These are phyloP conservation scores for Drosophila azteca DNA, from an alignment of 1,140 invertebrate species.

Conservation along the genomic window DNA sequence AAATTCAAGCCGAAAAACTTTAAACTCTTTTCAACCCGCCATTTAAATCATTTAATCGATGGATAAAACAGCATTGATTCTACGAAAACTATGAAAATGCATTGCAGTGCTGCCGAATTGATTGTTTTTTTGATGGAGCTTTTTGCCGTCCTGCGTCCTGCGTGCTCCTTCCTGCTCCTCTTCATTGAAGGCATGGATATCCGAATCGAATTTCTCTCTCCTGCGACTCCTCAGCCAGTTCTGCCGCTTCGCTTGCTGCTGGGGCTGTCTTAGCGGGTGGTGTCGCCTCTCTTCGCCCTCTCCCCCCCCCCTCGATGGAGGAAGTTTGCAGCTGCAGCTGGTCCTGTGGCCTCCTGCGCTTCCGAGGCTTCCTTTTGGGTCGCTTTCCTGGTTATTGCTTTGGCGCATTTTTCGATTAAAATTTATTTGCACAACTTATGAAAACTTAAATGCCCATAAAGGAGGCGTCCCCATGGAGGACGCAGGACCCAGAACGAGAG, in stretches of 20 bases:
- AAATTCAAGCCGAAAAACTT: too few relatives aligned
- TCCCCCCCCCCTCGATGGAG: neutral
- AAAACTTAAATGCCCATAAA: conserved; percentile 80
- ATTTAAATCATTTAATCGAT: too few relatives aligned
- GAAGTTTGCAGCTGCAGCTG: conserved; percentile 18
- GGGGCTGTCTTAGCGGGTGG: conserved; percentile 1
- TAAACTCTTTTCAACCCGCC: too few relatives aligned
- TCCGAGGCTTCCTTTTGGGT: conserved; percentile 6
- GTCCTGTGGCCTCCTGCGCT: conserved; percentile 1
- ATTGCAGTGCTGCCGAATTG: too few relatives aligned
- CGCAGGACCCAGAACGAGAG: neutral
- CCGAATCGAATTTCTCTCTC: conserved; percentile 9
- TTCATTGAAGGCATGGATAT: neutral
- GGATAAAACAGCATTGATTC: too few relatives aligned
- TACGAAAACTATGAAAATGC: too few relatives aligned
- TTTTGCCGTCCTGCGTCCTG: too few relatives aligned
- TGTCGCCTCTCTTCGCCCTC: neutral
- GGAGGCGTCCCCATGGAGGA: conserved; percentile 20
- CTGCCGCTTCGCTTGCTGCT: conserved; percentile 12
- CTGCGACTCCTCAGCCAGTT: neutral
- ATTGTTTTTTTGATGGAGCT: too few relatives aligned
- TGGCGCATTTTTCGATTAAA: conserved; percentile 80
- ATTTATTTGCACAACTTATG: conserved; percentile 80
- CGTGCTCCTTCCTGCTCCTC: neutral
- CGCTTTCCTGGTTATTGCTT: conserved; percentile 54